Percentiles rank a stretch among this genome's conserved stretches.
phyloP scores from a whole-genome alignment of 2,888 invertebrate species.

The Tromatobia lineatoria region DNA sequence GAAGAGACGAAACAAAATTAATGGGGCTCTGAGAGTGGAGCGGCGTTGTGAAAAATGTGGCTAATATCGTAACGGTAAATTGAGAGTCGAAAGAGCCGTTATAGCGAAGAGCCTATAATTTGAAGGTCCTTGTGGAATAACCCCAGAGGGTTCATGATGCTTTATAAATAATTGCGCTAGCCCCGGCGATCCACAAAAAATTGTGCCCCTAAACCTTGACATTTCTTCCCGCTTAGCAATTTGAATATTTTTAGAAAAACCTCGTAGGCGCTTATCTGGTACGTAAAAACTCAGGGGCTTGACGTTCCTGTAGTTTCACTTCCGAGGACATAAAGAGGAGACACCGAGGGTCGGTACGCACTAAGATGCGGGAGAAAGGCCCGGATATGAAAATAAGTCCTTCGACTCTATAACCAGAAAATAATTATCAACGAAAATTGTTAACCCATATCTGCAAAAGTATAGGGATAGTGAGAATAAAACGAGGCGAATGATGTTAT shows the following conservation, averaged over 20 bases:
- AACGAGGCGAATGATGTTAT: slow-evolving; percentile 5
- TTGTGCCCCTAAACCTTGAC: slow-evolving; percentile 44
- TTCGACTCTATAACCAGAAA: not conserved
- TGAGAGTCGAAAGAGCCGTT: slow-evolving; percentile 44
- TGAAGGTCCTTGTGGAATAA: slow-evolving; percentile 11
- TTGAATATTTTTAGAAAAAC: slow-evolving; percentile 72
- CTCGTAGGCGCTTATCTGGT: slow-evolving; percentile 43
- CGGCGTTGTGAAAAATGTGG: slow-evolving; percentile 13
- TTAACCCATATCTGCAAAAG: not conserved
- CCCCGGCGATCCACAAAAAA: slow-evolving; percentile 44
- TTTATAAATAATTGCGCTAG: slow-evolving; percentile 72
- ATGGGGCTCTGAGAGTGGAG: slow-evolving; percentile 18
- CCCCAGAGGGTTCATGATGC: slow-evolving; percentile 61
- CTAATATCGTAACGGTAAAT: slow-evolving; percentile 45
- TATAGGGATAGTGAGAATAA: slow-evolving; percentile 25
- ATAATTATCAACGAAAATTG: not conserved
- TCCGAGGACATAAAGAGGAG: not conserved
- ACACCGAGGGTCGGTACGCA: not conserved
- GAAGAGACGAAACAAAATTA: not conserved
- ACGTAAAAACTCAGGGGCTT: not conserved
- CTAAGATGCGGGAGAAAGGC: not conserved
- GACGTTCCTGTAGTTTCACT: not conserved
- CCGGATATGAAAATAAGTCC: not conserved
- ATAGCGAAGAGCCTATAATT: slow-evolving; percentile 28
- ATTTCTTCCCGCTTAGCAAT: slow-evolving; percentile 56